Base-by-base conservation (phyloP, 2,888 invertebrate species). In the Orthosia cruda region DNA sequence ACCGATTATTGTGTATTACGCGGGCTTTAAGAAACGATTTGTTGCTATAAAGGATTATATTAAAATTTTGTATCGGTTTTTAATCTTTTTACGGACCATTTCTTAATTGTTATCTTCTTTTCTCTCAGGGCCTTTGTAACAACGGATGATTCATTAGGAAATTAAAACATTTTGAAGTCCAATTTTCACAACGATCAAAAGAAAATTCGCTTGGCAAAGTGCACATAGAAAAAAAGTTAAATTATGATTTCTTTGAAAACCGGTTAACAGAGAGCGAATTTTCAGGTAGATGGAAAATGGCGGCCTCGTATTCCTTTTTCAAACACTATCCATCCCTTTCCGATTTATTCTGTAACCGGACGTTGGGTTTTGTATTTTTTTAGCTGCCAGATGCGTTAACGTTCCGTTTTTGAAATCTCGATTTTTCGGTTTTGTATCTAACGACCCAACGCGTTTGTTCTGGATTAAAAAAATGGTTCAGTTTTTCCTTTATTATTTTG, bases 331-430 rank as follows among this genome's bases (percentile, higher is more conserved):
- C 59, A 68, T 68, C 23, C 45, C 61, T 85, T 77, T 77, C 71
- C 78, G 68, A 83, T 85, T 70, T 69, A 83, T 72, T 72, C 66
- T 77, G 86, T 85, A 75, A 81, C 82, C n/a, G 85, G 55, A 55
- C 58, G 32, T 49, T 59, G 65, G 40, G 69, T 82, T 82, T 71
- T n/a, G n/a, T n/a, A n/a, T n/a, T 66, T 81, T 85, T 82, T 77
- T 65, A 58, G 20, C 78, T 70, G 83, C 71, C 82, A 82, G 66
- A 68, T 77, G 57, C 69, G 85, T 81, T 71, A 73, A 66, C 73
- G 64, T 81, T 74, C 71, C 40, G 64, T 81, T 84, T 84, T 80
- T 64, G 57, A 87, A 85, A 66, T 74, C 73, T 63, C 64, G 77
- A 81, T 85, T 77, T 83, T 85, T 73, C 74, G 61, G 68, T 74